Evolutionary conservation across 2,797 vertebrate species (phyloP).

Genomic region (Apodemus agrarius): DNA sequence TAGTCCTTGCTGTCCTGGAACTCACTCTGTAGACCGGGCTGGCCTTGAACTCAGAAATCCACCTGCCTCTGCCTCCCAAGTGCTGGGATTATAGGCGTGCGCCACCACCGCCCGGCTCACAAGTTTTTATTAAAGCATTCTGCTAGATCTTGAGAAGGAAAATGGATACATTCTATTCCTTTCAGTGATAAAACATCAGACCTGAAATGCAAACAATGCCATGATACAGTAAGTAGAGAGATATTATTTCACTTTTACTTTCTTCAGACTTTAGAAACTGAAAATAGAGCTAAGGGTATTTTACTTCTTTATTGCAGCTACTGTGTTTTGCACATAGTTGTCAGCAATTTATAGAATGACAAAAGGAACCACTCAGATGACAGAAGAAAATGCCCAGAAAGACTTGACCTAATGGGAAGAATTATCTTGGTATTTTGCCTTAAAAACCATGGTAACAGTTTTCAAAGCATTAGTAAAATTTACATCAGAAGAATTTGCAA

Average conservation of each 20-base stretch:
- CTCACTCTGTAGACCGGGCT: no score
- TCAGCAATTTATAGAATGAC: constrained; percentile 6
- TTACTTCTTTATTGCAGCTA: neutral
- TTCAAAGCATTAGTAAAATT: constrained; percentile 28
- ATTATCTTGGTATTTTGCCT: neutral
- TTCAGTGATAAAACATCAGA: constrained; percentile 44
- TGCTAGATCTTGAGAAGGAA: neutral
- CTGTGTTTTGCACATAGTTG: constrained; percentile 22
- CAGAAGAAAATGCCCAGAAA: constrained; percentile 16
- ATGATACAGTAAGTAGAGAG: constrained; percentile 2
- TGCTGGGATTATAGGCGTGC: no score
- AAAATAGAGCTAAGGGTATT: neutral
- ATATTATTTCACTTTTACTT: neutral
- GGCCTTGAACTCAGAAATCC: no score
- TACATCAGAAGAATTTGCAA: neutral
- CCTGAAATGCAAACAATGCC: neutral
- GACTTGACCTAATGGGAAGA: constrained; percentile 29
- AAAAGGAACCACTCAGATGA: constrained; percentile 25
- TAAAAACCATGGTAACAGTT: neutral
- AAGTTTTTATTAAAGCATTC: constrained; percentile 38
- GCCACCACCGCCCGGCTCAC: no score
- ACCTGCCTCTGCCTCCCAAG: no score
- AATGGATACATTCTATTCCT: constrained; percentile 2
- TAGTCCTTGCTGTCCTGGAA: no score
- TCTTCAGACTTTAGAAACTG: constrained; percentile 32